These are phyloP conservation scores for Epizoanthus ramosus DNA, from an alignment of 92 coral and sea anemone genomes.

Conservation along the genomic window DNA sequence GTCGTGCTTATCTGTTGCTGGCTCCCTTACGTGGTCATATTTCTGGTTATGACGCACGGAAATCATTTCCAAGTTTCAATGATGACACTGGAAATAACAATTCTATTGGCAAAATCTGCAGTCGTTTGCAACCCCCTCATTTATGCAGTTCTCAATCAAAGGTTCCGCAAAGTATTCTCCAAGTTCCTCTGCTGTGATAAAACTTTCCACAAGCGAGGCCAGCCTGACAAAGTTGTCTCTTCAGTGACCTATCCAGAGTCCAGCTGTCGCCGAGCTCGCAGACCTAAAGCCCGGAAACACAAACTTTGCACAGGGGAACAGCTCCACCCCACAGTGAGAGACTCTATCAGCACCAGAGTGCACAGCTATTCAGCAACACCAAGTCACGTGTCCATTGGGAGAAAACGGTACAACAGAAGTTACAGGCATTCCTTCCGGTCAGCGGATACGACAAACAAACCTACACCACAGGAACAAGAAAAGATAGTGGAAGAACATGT, in stretches of 20 bases:
- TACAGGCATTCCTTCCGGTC: background rate
- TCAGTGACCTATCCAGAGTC: conserved; percentile 10
- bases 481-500: background rate
- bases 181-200: conserved; percentile 49
- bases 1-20: conserved; percentile 76
- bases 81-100: conserved; percentile 65
- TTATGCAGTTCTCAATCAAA: conserved; percentile 86
- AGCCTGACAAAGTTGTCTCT: conserved; percentile 43
- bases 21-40: conserved; percentile 75
- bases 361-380: background rate
- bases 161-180: conserved; percentile 79
- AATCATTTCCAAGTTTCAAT: conserved; percentile 47
- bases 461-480: background rate
- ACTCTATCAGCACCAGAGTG: conserved; percentile 2
- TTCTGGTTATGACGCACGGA: conserved; percentile 66
- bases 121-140: conserved; percentile 79
- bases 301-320: background rate
- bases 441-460: background rate
- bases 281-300: conserved; percentile 19
- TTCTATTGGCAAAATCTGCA: conserved; percentile 76
- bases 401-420: background rate
- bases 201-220: background rate
- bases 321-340: background rate
- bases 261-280: background rate
- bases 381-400: background rate